phyloP scores from a whole-genome alignment of 2,888 invertebrate species.

The Papilio gigon region DNA sequence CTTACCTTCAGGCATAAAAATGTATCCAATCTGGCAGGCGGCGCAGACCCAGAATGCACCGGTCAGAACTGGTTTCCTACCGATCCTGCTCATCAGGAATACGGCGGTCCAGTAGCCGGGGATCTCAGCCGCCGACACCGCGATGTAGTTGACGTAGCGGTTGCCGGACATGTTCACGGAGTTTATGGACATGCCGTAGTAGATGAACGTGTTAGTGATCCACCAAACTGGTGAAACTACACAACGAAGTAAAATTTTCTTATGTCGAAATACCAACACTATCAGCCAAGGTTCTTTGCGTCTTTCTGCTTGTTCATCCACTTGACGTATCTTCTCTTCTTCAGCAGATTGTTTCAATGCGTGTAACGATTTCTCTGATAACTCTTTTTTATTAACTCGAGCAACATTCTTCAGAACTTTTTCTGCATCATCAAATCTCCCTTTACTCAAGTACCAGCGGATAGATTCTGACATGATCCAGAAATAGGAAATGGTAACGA shows the following conservation, averaged over 20 bases:
- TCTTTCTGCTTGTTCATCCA: slow-evolving; percentile 33
- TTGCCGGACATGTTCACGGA: slow-evolving; percentile 85
- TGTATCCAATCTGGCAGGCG: slow-evolving; percentile 79
- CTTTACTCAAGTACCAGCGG: slow-evolving; percentile 88
- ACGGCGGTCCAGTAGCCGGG: slow-evolving; percentile 85
- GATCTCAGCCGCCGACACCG: slow-evolving; percentile 84
- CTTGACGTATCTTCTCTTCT: slow-evolving; percentile 43
- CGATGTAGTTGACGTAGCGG: slow-evolving; percentile 84
- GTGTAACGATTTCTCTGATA: slow-evolving; percentile 61
- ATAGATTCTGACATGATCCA: slow-evolving; percentile 87
- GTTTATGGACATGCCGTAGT: slow-evolving; percentile 86
- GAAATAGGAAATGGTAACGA: slow-evolving; percentile 84
- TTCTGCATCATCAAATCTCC: slow-evolving; percentile 84
- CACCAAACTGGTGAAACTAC: slow-evolving; percentile 81
- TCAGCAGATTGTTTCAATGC: slow-evolving; percentile 50
- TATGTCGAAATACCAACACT: slow-evolving; percentile 66
- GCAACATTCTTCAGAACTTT: slow-evolving; percentile 84
- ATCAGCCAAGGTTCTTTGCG: slow-evolving; percentile 47
- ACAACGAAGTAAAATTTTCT: slow-evolving; percentile 72
- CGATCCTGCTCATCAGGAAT: slow-evolving; percentile 82
- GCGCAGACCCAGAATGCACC: slow-evolving; percentile 83
- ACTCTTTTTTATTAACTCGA: slow-evolving; percentile 76
- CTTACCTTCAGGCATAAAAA: slow-evolving; percentile 79
- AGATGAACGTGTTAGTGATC: slow-evolving; percentile 85
- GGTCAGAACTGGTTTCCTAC: slow-evolving; percentile 82